phyloP scores from a whole-genome alignment of 1,140 invertebrate species.

The Drosophila sp. region DNA sequence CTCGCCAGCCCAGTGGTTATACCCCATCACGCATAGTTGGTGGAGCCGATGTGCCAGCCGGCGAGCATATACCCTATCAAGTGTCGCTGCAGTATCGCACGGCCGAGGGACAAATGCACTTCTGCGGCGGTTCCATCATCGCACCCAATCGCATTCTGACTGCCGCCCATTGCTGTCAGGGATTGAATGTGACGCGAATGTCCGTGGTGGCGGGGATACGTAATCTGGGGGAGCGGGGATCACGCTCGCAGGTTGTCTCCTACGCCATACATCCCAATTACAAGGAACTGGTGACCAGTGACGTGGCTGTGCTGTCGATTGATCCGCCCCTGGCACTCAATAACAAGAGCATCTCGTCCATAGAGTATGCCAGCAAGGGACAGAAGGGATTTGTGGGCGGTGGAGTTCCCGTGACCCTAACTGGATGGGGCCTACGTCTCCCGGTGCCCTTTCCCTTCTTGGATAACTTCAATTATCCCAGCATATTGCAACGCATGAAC shows the following conservation, averaged over 20 bases:
- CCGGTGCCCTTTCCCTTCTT: constrained; percentile 60
- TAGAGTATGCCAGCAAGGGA: constrained; percentile 34
- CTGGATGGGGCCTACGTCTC: constrained; percentile 77
- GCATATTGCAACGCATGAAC: constrained; percentile 62
- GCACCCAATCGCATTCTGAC: constrained; percentile 72
- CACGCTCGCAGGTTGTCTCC: constrained; percentile 46
- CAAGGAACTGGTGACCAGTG: constrained; percentile 64
- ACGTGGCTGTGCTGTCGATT: constrained; percentile 74
- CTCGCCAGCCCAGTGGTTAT: constrained; percentile 46
- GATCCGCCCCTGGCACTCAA: constrained; percentile 52
- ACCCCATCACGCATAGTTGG: constrained; percentile 66
- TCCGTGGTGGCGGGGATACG: constrained; percentile 83
- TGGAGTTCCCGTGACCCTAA: constrained; percentile 62
- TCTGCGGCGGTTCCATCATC: constrained; percentile 83
- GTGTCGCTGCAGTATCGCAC: constrained; percentile 71
- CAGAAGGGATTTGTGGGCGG: constrained; percentile 45
- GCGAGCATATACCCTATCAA: constrained; percentile 70
- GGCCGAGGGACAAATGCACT: constrained; percentile 53
- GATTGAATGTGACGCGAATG: constrained; percentile 64
- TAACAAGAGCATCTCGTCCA: constrained; percentile 50
- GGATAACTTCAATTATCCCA: constrained; percentile 64
- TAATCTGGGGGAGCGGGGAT: constrained; percentile 77
- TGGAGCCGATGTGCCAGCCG: constrained; percentile 58
- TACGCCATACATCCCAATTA: constrained; percentile 72
- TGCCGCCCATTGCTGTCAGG: constrained; percentile 81